Percentiles rank a stretch among this genome's conserved stretches.
phyloP scores from a whole-genome alignment of 2,113 vertebrate genomes.

The Cyphomyrus discorhynchus region DNA sequence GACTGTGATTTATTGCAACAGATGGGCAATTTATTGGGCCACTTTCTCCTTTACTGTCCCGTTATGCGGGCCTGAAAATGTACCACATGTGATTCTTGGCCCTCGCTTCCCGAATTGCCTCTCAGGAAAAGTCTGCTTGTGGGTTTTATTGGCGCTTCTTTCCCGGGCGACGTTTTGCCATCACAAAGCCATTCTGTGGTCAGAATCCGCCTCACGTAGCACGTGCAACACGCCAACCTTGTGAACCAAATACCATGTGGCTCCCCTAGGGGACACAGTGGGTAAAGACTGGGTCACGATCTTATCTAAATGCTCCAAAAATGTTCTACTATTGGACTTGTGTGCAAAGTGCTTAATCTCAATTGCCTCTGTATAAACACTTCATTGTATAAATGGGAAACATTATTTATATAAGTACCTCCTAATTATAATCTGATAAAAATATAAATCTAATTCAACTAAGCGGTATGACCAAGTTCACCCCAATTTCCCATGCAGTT shows the following conservation, averaged over 20 bases:
- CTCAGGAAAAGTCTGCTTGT: background rate
- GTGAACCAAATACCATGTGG: background rate
- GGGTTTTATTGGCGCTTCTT: background rate
- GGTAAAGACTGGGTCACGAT: background rate
- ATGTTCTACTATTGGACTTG: background rate
- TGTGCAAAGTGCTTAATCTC: background rate
- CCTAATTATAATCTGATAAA: background rate
- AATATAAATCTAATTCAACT: background rate
- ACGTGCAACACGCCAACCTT: background rate
- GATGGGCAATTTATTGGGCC: slow-evolving; percentile 54
- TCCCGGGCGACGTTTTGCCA: background rate
- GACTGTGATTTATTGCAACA: slow-evolving; percentile 56
- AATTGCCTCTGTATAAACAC: background rate
- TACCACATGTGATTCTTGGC: slow-evolving; percentile 36
- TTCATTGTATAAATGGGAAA: background rate
- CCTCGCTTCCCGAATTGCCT: background rate
- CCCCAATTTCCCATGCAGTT: background rate
- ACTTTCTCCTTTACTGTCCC: slow-evolving; percentile 46
- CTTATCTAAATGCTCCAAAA: background rate
- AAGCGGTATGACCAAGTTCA: background rate
- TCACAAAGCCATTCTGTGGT: background rate
- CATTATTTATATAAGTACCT: background rate
- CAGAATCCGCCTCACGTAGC: background rate
- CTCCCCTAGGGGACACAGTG: background rate
- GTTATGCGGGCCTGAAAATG: slow-evolving; percentile 45